Percentiles rank a stretch among this genome's conserved stretches.
These are phyloP conservation scores for Orgyia antiqua DNA, from an alignment of 2,888 invertebrate genomes.

Conservation along the genomic window DNA sequence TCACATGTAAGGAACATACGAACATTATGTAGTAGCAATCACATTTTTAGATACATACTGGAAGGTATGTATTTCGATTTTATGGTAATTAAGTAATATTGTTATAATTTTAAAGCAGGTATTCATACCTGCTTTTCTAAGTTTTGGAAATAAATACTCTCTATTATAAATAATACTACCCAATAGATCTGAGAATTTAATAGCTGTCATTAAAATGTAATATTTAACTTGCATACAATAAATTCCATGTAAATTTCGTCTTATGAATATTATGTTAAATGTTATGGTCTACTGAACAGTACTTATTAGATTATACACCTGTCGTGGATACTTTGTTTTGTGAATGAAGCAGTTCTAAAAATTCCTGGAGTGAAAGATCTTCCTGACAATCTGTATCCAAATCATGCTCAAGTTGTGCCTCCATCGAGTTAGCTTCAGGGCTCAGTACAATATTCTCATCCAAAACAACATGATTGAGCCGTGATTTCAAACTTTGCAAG, in stretches of 20 bases:
- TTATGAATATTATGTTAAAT: conserved; percentile 28
- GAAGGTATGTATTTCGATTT: too few relatives aligned
- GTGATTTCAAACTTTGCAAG: conserved; percentile 68
- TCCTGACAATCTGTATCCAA: conserved; percentile 74
- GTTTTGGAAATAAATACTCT: too few relatives aligned
- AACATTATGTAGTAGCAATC: too few relatives aligned
- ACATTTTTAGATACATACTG: too few relatives aligned
- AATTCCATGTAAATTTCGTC: conserved; percentile 55
- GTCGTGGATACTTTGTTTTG: conserved; percentile 64
- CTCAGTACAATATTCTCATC: conserved; percentile 72
- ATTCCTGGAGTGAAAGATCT: conserved; percentile 71
- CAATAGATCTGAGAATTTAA: conserved; percentile 44
- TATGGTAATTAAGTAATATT: too few relatives aligned
- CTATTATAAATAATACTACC: too few relatives aligned
- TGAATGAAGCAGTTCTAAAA: conserved; percentile 66
- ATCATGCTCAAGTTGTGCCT: conserved; percentile 71
- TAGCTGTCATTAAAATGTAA: conserved; percentile 55
- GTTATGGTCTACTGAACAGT: conserved; percentile 18
- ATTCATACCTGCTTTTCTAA: too few relatives aligned
- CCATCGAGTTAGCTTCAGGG: conserved; percentile 69
- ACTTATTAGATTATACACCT: conserved; percentile 52
- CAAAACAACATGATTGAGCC: conserved; percentile 69
- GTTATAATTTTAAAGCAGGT: too few relatives aligned
- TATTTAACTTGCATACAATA: conserved; percentile 62
- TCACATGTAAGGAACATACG: too few relatives aligned